Conservation (phyloP, 2,888 invertebrate species). For the Synergus gifuensis region DNA sequence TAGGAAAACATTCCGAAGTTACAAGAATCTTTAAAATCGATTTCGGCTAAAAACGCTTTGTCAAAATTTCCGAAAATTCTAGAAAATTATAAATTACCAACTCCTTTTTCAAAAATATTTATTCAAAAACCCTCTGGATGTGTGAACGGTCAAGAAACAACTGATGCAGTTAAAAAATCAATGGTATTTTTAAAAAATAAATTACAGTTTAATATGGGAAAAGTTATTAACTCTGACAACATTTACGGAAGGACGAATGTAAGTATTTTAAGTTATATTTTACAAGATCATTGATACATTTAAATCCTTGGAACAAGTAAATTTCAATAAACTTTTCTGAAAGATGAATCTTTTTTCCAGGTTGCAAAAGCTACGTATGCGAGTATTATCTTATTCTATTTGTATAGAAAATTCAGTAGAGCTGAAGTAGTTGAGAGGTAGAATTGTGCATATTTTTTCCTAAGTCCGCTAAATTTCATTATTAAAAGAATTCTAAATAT, state of each 20-base stretch:
- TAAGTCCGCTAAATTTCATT: not conserved
- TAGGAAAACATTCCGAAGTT: slow-evolving; percentile 4
- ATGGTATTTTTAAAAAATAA: slow-evolving; percentile 6
- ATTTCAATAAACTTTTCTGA: not conserved
- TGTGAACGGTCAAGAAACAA: not conserved
- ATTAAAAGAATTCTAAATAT: not conserved
- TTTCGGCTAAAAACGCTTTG: not conserved
- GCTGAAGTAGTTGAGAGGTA: not conserved
- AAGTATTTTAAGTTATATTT: not conserved
- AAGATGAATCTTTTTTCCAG: not conserved
- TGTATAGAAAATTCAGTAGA: not conserved
- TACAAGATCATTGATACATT: not conserved
- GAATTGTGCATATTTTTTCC: not conserved
- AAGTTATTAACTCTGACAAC: not conserved
- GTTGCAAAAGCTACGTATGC: slow-evolving; percentile 1
- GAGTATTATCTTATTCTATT: not conserved
- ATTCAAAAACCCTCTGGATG: not conserved
- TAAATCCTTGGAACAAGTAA: not conserved
- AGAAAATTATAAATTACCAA: slow-evolving; percentile 6
- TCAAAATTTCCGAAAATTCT: slow-evolving; percentile 14
- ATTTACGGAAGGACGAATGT: not conserved
- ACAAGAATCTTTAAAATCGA: not conserved
- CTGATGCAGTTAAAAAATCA: slow-evolving; percentile 8
- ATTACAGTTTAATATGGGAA: not conserved
- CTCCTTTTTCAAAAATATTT: slow-evolving; percentile 31